Conservation (phyloP, 2,797 vertebrate species). For the Galagoides demidoff region DNA sequence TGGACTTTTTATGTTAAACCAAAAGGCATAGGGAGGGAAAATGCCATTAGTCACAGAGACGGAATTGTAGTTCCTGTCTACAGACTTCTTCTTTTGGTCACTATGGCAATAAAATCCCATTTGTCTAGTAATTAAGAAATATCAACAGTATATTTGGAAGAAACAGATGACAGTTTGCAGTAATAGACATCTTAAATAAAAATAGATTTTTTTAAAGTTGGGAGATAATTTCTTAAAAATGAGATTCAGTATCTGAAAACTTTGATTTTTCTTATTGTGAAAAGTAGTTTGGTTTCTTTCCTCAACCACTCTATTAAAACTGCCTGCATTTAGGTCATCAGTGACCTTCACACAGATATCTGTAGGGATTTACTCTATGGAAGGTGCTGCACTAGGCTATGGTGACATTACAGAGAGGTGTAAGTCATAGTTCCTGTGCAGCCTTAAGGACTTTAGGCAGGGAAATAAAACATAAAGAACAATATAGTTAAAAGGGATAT, state of each 20-base stretch:
- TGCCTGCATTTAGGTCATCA: background rate
- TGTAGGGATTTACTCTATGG: background rate
- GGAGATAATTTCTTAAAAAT: background rate
- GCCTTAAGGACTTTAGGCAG: background rate
- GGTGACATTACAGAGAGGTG: background rate
- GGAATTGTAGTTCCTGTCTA: background rate
- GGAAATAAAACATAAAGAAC: background rate
- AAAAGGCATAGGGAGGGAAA: constrained; percentile 36
- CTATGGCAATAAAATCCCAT: background rate
- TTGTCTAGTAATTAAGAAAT: constrained; percentile 41
- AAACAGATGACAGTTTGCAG: constrained; percentile 1
- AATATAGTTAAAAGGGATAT: background rate
- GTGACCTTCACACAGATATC: background rate
- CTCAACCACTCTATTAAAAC: background rate
- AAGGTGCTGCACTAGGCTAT: background rate
- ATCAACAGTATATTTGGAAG: constrained; percentile 26
- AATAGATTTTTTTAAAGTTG: constrained; percentile 29
- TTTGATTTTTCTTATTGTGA: background rate
- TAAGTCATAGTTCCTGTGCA: background rate
- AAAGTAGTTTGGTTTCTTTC: constrained; percentile 21
- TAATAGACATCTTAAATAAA: constrained; percentile 48
- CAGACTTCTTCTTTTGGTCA: constrained; percentile 15
- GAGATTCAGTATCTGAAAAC: constrained; percentile 26
- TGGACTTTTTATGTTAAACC: constrained; percentile 25
- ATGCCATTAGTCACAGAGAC: background rate